Evolutionary conservation across 2,888 invertebrate genomes (phyloP).

Genomic region (Drosophila fungiperda): DNA sequence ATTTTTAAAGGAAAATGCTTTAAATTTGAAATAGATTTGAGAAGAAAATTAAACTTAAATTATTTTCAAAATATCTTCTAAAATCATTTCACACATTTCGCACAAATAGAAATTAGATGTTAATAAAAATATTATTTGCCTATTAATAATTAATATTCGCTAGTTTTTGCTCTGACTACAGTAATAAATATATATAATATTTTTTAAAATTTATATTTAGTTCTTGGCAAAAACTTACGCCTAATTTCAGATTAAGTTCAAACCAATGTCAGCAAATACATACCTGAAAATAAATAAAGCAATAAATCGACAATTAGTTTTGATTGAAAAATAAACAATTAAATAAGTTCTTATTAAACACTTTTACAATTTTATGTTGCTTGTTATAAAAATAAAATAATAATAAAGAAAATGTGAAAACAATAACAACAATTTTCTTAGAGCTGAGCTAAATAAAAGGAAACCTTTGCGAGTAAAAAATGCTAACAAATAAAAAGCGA

Average conservation of each 20-base stretch:
- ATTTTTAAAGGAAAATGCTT: background rate
- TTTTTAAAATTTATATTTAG: background rate
- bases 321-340: background rate
- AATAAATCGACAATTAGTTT: conserved; percentile 2
- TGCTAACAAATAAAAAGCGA: conserved; percentile 16
- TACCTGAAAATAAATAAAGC: conserved; percentile 60
- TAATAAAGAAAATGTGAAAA: background rate
- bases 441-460: conserved; percentile 26
- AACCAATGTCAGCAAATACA: conserved; percentile 35
- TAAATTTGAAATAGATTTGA: background rate
- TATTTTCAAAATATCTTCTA: background rate
- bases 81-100: background rate
- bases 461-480: conserved; percentile 30
- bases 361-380: background rate
- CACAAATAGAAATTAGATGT: too few species aligned
- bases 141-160: background rate
- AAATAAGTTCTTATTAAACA: background rate
- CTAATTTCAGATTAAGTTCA: background rate
- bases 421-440: conserved; percentile 11
- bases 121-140: background rate
- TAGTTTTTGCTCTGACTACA: background rate
- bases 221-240: conserved; percentile 16
- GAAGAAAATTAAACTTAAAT: background rate
- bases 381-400: background rate
- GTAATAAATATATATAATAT: background rate